Evolutionary conservation across 1,140 invertebrate genomes (phyloP), one percentile per base, ranked within the genome.

Genomic region (Physella acuta): DNA sequence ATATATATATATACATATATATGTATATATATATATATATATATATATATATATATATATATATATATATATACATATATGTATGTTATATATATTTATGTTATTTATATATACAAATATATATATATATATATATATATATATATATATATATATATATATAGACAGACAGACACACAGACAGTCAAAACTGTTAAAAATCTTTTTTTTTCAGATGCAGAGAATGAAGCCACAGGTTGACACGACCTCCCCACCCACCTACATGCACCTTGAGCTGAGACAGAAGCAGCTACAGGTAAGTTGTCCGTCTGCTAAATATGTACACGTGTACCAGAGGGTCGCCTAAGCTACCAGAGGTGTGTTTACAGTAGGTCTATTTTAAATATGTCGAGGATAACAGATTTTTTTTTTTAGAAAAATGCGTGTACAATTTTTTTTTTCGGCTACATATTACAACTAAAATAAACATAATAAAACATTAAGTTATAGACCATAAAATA

Each of bases 21-120:
- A 31, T 31, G 33, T 60, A 24, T 60, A 60, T 60, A 24, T 60
- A 60, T 60, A 24, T 60, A 60, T 60, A 24, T 60, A 60, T 60
- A 24, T 60, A 60, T 60, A 24, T 60, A 60, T 60, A 24, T 60
- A 34, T 60, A 24, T 60, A 60, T 60, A 24, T 34, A 60, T 60
- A 34, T 60, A 33, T 60, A 34, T 60, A 24, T 30, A 34, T 60
- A 33, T 60, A n/a, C n/a, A 34, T 60, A 33, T 60, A 34, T 60
- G 28, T 60, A 34, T 60, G 28, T n/a, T n/a, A n/a, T 60, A 34
- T 60, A 33, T 60, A 34, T 60, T 11, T 60, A 34, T 60, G 28
- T 60, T n/a, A 34, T 60, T 11, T 60, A 34, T 60, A 30, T 60
- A 34, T 60, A 60, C 33, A 24, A 30, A 60, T 60, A 24, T 60